A percentile compares a stretch with the other conserved stretches of the same genome.
These are phyloP conservation scores for Halictus quadricinctus DNA, from an alignment of 2,888 invertebrate genomes.

Conservation along the genomic window DNA sequence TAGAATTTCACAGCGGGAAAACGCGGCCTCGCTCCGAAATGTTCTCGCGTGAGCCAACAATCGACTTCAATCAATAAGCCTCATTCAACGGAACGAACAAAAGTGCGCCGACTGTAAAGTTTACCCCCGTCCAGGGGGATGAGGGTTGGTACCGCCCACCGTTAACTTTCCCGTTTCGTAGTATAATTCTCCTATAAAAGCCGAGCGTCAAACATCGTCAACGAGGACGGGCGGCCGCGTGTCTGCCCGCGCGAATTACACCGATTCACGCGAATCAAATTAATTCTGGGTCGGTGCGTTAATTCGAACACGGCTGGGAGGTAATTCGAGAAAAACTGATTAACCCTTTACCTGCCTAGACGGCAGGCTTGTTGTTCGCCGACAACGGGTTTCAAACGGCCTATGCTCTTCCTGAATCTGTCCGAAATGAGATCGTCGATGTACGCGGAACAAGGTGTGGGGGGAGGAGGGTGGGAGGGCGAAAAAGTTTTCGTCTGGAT, in stretches of 20 bases:
- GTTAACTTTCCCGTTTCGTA: slow-evolving; percentile 15
- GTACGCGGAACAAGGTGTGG: not conserved
- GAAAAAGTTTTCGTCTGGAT: not conserved
- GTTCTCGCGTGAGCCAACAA: slow-evolving; percentile 51
- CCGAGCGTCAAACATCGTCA: slow-evolving; percentile 49
- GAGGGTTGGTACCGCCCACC: not conserved
- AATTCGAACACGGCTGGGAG: slow-evolving; percentile 41
- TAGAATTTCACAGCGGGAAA: slow-evolving; percentile 50
- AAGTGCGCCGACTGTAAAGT: slow-evolving; percentile 59
- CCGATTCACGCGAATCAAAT: slow-evolving; percentile 49
- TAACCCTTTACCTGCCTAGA: not conserved
- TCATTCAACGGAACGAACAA: slow-evolving; percentile 56
- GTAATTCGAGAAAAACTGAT: slow-evolving; percentile 44
- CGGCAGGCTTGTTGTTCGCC: not conserved
- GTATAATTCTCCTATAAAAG: slow-evolving; percentile 47
- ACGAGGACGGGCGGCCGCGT: not conserved
- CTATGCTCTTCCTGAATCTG: not conserved
- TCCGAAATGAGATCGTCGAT: not conserved
- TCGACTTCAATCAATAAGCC: slow-evolving; percentile 55
- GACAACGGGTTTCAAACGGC: not conserved
- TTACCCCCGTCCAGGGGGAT: slow-evolving; percentile 39
- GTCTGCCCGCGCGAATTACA: slow-evolving; percentile 43
- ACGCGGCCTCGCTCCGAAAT: slow-evolving; percentile 22
- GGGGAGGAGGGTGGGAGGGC: no score
- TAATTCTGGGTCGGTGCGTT: slow-evolving; percentile 41